These are phyloP conservation scores for Ashinkailepas kermadecensis DNA, from an alignment of 2,888 invertebrate genomes.

Conservation along the genomic window DNA sequence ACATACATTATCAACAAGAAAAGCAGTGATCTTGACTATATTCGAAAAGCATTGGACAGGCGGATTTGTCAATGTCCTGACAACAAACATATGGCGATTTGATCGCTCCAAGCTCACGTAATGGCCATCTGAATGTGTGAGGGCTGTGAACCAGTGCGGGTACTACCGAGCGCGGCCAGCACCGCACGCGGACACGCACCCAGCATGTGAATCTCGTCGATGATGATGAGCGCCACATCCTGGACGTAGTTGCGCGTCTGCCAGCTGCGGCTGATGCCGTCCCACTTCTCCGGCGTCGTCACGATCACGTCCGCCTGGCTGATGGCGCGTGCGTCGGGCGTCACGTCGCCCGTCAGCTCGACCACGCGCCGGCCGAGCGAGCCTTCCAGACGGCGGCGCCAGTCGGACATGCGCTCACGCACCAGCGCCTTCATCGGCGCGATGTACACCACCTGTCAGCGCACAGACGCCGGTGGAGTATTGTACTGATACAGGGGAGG, in stretches of 20 bases:
- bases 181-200: conserved; percentile 48
- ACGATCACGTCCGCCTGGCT: conserved; percentile 81
- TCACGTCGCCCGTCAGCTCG: conserved; percentile 89
- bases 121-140: too few relatives aligned
- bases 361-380: conserved; percentile 73
- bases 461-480: not conserved
- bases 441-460: conserved; percentile 77
- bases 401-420: conserved; percentile 90
- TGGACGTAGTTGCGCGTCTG: conserved; percentile 91
- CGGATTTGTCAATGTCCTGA: too few relatives aligned
- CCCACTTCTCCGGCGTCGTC: conserved; percentile 99
- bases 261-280: conserved; percentile 97
- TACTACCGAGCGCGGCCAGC: too few relatives aligned
- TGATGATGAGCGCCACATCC: conserved; percentile 80
- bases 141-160: too few relatives aligned
- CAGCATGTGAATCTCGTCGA: conserved; percentile 96
- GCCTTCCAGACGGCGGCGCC: conserved; percentile 71
- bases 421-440: conserved; percentile 97
- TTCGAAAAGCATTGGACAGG: too few relatives aligned
- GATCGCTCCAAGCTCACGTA: too few relatives aligned
- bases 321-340: conserved; percentile 78
- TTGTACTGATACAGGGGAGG: not conserved
- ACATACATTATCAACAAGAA: too few relatives aligned
- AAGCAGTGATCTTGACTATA: too few relatives aligned
- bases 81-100: too few relatives aligned